Conservation (phyloP, 2,113 vertebrate genomes). For the Silurus glanis region DNA sequence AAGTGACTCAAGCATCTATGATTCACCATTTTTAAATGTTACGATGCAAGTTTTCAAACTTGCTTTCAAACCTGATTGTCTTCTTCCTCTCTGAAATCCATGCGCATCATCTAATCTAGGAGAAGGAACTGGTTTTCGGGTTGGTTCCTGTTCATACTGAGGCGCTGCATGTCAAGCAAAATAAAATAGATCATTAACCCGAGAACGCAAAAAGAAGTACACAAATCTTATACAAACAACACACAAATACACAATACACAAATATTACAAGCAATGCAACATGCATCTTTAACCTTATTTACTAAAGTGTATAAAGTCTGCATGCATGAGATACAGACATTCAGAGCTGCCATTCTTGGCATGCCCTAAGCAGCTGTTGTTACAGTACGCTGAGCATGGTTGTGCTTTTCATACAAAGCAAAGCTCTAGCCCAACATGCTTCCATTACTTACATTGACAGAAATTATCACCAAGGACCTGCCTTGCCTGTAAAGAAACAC, state of each 20-base stretch:
- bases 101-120: constrained; percentile 72
- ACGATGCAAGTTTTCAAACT: neutral
- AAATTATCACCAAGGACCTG: constrained; percentile 85
- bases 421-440: neutral
- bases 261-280: neutral
- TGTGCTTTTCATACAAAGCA: neutral
- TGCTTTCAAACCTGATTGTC: constrained; percentile 79
- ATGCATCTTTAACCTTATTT: neutral
- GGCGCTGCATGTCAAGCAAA: constrained; percentile 67
- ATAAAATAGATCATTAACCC: constrained; percentile 11
- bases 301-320: neutral
- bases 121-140: constrained; percentile 67
- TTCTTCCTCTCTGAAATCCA: constrained; percentile 72
- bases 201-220: neutral
- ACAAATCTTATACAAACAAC: neutral
- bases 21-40: neutral
- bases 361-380: neutral
- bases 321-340: neutral
- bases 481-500: constrained; percentile 73
- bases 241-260: neutral
- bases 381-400: neutral
- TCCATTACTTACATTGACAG: constrained; percentile 77
- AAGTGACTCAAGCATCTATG: neutral
- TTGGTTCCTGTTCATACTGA: constrained; percentile 69
- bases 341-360: no score